Evolutionary conservation across 2,888 invertebrate species (phyloP).

Genomic region (Ormyrus rosae): DNA sequence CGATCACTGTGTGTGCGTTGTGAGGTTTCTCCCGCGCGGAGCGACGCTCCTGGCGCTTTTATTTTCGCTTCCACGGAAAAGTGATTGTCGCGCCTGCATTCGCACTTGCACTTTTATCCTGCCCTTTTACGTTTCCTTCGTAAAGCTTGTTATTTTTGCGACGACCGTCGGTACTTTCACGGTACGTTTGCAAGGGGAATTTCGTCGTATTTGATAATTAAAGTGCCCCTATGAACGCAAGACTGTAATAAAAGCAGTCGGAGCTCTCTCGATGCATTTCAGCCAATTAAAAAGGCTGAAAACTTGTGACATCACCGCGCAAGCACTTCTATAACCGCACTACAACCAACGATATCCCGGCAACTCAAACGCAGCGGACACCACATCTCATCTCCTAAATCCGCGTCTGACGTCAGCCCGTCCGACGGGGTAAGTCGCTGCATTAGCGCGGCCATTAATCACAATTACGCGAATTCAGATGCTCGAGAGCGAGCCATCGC

Average conservation of each 20-base stretch:
- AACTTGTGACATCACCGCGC: background rate
- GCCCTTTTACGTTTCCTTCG: too few species aligned
- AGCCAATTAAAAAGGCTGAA: background rate
- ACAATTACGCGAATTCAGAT: slow-evolving; percentile 69
- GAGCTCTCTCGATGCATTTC: background rate
- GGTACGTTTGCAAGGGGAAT: too few species aligned
- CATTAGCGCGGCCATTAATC: slow-evolving; percentile 71
- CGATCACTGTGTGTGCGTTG: background rate
- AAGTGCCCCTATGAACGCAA: too few species aligned
- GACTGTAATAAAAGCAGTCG: too few species aligned
- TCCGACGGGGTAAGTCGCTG: slow-evolving; percentile 52
- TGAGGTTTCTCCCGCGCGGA: background rate
- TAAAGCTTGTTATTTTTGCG: background rate
- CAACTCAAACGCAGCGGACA: background rate
- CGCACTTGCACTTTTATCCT: too few species aligned
- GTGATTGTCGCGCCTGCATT: too few species aligned
- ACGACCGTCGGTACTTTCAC: too few species aligned
- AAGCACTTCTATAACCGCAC: background rate
- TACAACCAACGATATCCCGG: background rate
- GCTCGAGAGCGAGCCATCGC: background rate
- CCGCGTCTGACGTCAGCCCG: slow-evolving; percentile 42
- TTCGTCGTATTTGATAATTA: too few species aligned
- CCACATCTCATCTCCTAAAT: slow-evolving; percentile 10
- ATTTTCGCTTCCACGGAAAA: too few species aligned
- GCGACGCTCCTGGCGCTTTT: too few species aligned